Percentiles rank a stretch among this genome's conserved stretches.
Evolutionary conservation across 2,888 invertebrate genomes (phyloP).

Genomic region (Cryptus armator): DNA sequence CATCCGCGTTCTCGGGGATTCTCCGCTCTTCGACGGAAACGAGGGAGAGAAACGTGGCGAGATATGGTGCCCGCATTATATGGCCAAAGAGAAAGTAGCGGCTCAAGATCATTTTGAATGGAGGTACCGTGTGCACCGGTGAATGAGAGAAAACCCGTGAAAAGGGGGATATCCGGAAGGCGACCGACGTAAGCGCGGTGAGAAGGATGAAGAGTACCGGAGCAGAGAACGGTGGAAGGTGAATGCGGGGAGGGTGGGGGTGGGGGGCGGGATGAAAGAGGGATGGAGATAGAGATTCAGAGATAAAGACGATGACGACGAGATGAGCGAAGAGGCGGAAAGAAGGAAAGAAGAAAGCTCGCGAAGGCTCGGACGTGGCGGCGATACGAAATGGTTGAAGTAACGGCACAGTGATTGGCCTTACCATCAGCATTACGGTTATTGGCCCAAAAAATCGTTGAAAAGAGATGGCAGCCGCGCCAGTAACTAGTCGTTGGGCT

Average conservation of each 20-base stretch:
- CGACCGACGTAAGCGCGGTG: constrained; percentile 1
- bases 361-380: not conserved
- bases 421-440: not conserved
- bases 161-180: not conserved
- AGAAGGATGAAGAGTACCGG: not conserved
- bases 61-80: constrained; percentile 38
- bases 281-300: constrained; percentile 23
- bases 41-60: not conserved
- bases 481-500: not conserved
- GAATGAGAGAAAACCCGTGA: constrained; percentile 40
- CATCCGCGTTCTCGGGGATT: not conserved
- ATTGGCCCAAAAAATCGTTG: not conserved
- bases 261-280: not conserved
- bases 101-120: constrained; percentile 59
- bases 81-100: constrained; percentile 28
- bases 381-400: not conserved
- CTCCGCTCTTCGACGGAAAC: not conserved
- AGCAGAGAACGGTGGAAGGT: not conserved
- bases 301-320: constrained; percentile 55
- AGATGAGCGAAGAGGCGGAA: constrained; percentile 41
- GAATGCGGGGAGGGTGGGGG: too few relatives aligned
- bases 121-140: constrained; percentile 36
- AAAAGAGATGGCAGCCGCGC: not conserved
- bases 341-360: constrained; percentile 18
- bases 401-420: not conserved